These are phyloP conservation scores for Entomyzon cyanotis DNA, from an alignment of 2,113 vertebrate genomes.

Conservation along the genomic window DNA sequence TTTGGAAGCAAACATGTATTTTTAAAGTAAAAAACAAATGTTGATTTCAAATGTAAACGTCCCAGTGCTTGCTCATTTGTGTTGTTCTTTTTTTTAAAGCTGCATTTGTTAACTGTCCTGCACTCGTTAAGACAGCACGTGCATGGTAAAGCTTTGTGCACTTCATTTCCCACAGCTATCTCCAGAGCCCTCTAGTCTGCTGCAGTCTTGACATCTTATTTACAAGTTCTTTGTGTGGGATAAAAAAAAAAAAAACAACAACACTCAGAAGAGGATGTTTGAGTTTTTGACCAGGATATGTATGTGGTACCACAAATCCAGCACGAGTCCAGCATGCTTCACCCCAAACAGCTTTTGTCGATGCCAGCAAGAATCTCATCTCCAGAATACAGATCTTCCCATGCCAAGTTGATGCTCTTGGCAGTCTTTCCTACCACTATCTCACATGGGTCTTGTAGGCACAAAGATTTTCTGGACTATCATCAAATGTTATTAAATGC, in stretches of 20 bases:
- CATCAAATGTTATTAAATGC: not conserved
- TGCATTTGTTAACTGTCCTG: not conserved
- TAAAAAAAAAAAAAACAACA: not conserved
- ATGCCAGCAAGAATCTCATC: not conserved
- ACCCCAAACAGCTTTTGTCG: rapidly evolving
- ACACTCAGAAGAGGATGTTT: not conserved
- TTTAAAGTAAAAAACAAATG: not conserved
- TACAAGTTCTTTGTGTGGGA: not conserved
- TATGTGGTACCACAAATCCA: not conserved
- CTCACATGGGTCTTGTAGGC: not conserved
- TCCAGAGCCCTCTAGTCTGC: not conserved
- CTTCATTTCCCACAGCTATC: not conserved
- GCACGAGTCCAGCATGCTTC: not conserved
- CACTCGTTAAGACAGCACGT: not conserved
- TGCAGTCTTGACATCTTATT: not conserved
- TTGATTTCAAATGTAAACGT: not conserved
- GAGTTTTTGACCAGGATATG: not conserved
- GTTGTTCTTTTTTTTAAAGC: not conserved
- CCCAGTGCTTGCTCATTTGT: not conserved
- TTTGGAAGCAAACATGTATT: not conserved
- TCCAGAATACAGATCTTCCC: not conserved
- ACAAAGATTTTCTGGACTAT: not conserved
- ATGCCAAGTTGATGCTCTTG: rapidly evolving
- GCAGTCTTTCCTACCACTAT: not conserved
- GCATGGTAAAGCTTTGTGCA: not conserved